Evolutionary conservation across 64 coral and sea anemone species (phyloP), one percentile per base, ranked within the genome.

Genomic region (Dendronephthya gigantea): DNA sequence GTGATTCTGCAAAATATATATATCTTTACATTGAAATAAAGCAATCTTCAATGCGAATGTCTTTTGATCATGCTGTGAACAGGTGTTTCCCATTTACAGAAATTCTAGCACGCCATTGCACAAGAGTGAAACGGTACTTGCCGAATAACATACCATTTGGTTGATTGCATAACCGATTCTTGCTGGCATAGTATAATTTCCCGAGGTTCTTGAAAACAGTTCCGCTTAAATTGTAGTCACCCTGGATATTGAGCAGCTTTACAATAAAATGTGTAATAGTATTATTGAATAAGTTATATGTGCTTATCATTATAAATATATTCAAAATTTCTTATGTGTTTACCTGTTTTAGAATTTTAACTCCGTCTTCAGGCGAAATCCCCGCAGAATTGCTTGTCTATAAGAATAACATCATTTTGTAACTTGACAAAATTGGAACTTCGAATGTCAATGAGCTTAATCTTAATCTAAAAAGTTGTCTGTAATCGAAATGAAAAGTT

Each of bases 281-380:
- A 16, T 52, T 16, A 12, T 52, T 52, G 8, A 12, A 16, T 52
- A 52, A 7, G 48, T 50, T 16, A 52, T 16, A 12, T 8, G 50
- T 52, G 23, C 50, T 52, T n/a, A n/a, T n/a, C n/a, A 45, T 45
- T 45, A 45, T 45, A 45, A 6, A 45, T 45, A 45, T 6, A 45
- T 45, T 45, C 4, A 45, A 45, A 45, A 45, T 45, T 45, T 45
- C 4, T 6, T 45, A 45, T 6, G 41, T 11, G 11, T 79, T 36
- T 79, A 79, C 72, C 72, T 79, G 72, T 29, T 79, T 79, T 12
- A 79, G 37, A 15, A 79, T 79, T 39, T 79, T 79, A 16, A 79
- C 72, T 34, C 72, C 72, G 10, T 79, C 12, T 79, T 79, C 72
- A 33, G 36, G 32, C 10, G 36, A 66, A 22, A 2, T n/a, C 22